Evolutionary conservation across 2,113 vertebrate genomes (phyloP).

Genomic region (Ophiodon elongatus): DNA sequence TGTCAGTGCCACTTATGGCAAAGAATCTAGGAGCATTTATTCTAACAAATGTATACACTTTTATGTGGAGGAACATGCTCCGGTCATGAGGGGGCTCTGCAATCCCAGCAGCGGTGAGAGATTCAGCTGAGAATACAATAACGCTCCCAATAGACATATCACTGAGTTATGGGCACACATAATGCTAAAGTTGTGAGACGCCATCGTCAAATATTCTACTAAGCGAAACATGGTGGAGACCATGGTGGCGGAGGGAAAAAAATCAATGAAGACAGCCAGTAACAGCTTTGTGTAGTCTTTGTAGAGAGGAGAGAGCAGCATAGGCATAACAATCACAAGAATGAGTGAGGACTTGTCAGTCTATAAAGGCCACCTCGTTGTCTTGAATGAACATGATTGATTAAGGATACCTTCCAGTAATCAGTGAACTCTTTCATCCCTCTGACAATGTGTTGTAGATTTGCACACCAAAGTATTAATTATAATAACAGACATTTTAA

Average conservation of each 20-base stretch:
- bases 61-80: neutral
- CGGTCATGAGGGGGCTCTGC: neutral
- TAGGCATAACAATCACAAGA: slow-evolving; percentile 31
- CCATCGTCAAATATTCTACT: slow-evolving; percentile 6
- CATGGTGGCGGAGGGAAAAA: neutral
- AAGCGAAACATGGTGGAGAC: neutral
- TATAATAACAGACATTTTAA: neutral
- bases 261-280: slow-evolving; percentile 34
- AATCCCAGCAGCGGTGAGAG: slow-evolving; percentile 4
- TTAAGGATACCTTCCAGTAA: slow-evolving; percentile 14
- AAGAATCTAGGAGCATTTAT: slow-evolving; percentile 2
- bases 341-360: slow-evolving; percentile 28
- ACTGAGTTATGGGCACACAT: neutral
- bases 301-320: slow-evolving; percentile 2
- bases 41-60: slow-evolving; percentile 24
- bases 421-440: neutral
- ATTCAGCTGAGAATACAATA: slow-evolving; percentile 10
- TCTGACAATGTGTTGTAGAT: neutral
- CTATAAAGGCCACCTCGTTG: slow-evolving; percentile 56
- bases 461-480: neutral
- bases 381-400: slow-evolving; percentile 50
- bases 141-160: neutral
- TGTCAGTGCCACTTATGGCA: slow-evolving; percentile 22
- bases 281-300: slow-evolving; percentile 26
- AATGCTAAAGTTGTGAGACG: neutral